A percentile compares a stretch with the other conserved stretches of the same genome.
Conservation (phyloP, 1,140 invertebrate genomes). For the Ganaspis sp. region DNA sequence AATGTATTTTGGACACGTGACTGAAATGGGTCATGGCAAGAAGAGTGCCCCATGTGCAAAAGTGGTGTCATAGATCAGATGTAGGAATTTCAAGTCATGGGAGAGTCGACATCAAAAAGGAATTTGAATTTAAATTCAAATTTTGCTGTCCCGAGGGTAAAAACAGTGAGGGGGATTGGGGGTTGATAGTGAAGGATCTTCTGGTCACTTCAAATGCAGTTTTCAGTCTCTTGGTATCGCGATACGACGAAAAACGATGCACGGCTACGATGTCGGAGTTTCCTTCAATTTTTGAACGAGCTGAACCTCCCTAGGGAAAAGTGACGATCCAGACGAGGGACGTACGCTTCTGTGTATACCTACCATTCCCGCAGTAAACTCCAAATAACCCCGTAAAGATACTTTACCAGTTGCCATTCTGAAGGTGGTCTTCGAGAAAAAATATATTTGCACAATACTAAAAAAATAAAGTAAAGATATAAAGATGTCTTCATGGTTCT, state of each 20-base stretch:
- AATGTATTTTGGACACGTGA: neutral
- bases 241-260: constrained; percentile 8
- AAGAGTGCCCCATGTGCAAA: neutral
- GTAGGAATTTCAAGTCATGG: constrained; percentile 9
- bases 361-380: constrained; percentile 9
- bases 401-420: constrained; percentile 27
- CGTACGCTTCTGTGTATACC: neutral
- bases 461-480: neutral
- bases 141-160: constrained; percentile 44
- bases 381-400: constrained; percentile 31
- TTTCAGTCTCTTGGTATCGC: constrained; percentile 22
- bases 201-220: constrained; percentile 24
- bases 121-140: constrained; percentile 74
- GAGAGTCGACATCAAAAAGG: constrained; percentile 45
- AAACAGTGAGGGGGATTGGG: constrained; percentile 40
- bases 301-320: constrained; percentile 26
- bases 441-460: constrained; percentile 5
- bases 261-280: neutral
- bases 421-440: constrained; percentile 13
- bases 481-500: neutral
- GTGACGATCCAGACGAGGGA: constrained; percentile 26
- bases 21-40: neutral
- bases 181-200: constrained; percentile 37
- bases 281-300: constrained; percentile 26
- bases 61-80: constrained; percentile 9